Evolutionary conservation across 53 echinoderm and acorn worm species (phyloP).

Genomic region (Hippasteria phrygiana): DNA sequence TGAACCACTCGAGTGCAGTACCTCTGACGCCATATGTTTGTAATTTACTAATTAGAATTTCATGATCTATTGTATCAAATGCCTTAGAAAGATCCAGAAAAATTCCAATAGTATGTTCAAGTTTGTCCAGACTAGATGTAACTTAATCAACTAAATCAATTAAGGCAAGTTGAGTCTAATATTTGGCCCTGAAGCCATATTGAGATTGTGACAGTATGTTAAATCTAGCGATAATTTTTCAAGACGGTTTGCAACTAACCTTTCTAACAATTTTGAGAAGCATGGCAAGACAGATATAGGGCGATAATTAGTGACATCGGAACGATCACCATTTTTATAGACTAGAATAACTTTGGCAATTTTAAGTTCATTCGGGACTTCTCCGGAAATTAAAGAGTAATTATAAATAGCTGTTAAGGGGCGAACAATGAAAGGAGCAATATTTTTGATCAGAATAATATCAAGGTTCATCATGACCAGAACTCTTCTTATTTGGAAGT

Average conservation of each 20-base stretch:
- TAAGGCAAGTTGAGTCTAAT: background rate
- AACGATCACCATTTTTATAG: background rate
- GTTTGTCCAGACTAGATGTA: conserved; percentile 28
- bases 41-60: conserved; percentile 7
- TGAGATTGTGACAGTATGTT: conserved; percentile 6
- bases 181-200: conserved; percentile 37
- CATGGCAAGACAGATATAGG: conserved; percentile 39
- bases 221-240: conserved; percentile 1
- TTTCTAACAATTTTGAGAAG: conserved; percentile 1
- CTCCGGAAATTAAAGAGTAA: conserved; percentile 1
- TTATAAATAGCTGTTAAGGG: conserved; percentile 8
- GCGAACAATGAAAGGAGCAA: background rate
- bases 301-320: conserved; percentile 22
- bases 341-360: conserved; percentile 12
- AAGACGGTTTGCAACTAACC: background rate
- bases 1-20: conserved; percentile 18
- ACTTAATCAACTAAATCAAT: conserved; percentile 37
- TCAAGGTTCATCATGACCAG: no score
- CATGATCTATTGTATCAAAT: conserved; percentile 61
- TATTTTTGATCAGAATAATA: conserved; percentile 3
- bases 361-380: conserved; percentile 8
- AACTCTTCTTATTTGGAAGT: no score
- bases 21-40: conserved; percentile 37
- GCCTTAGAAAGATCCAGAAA: conserved; percentile 35
- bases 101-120: conserved; percentile 19